Base-by-base conservation (phyloP, 2,113 vertebrate genomes). In the Bubo blakistoni region DNA sequence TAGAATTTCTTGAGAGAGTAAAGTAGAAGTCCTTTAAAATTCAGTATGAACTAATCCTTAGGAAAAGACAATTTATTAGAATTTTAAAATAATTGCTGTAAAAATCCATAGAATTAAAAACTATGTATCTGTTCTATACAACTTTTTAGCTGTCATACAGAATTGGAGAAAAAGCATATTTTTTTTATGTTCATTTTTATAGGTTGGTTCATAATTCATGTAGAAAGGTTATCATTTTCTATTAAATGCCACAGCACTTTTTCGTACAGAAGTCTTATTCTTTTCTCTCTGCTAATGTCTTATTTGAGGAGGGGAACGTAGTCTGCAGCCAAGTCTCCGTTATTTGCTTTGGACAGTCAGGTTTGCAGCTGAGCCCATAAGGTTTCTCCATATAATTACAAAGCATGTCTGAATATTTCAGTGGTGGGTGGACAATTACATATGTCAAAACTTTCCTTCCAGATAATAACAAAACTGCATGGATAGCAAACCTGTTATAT, bases 351-450 rank as follows among this genome's bases (percentile, higher is more conserved):
- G 71, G 77, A 93, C 81, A 57, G 25, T 90, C 77, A 65, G 3
- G 77, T 95, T 69, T 96, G 69, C 88, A 96, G 92, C 92, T 97
- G 83, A 97, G 86, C 63, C 84, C 92, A 88, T 84, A 88, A 81
- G 57, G 54, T 96, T 97, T 89, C 74, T 94, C 86, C 57, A 96
- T 66, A 88, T 80, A 95, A 97, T 92, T 91, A 94, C 52, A 61
- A 96, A 88, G 62, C 49, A 18, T 46, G 54, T 88, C 94, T 94
- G 87, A 97, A 74, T 92, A 58, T 81, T 84, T 77, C 61, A 91
- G 54, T 46, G 65, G 65, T 82, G 88, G 95, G 59, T 77, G 88
- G 92, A 95, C 90, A 97, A 97, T 96, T 97, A 97, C 79, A 91
- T n/a, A 91, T 76, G 80, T 96, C 84, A 96, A 94, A 96, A 92